Percentiles rank a stretch among this genome's conserved stretches.
phyloP scores from a whole-genome alignment of 2,797 vertebrate species.

The Kryptopterus vitreolus region DNA sequence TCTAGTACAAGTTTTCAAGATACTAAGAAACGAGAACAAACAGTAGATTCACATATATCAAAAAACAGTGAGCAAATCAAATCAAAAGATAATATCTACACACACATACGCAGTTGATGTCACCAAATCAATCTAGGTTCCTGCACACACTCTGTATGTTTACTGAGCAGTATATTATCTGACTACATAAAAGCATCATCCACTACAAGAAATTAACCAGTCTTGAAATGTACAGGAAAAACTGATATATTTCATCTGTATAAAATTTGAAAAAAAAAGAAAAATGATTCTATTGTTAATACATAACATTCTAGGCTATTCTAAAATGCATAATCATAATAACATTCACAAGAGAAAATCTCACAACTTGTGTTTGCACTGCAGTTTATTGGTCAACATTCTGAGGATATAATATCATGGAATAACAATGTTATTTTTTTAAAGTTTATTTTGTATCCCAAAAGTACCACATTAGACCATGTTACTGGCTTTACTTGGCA shows the following conservation, averaged over 20 bases:
- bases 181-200: not conserved
- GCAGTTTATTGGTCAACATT: slow-evolving; percentile 75
- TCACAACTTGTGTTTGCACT: slow-evolving; percentile 22
- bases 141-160: not conserved
- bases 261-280: no score
- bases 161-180: not conserved
- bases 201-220: not conserved
- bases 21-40: not conserved
- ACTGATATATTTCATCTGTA: no score
- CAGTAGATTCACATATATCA: no score
- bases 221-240: not conserved
- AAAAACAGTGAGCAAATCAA: no score
- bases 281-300: no score
- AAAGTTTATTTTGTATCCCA: slow-evolving; percentile 71
- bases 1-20: not conserved
- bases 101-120: no score
- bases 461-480: slow-evolving; percentile 73
- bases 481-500: slow-evolving; percentile 73
- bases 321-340: not conserved
- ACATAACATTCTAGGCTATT: not conserved
- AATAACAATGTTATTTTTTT: slow-evolving; percentile 64
- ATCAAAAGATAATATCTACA: no score
- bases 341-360: slow-evolving; percentile 4
- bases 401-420: slow-evolving; percentile 71
- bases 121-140: not conserved